Evolutionary conservation across 2,113 vertebrate genomes (phyloP).

Genomic region (Erpornis zantholeuca): DNA sequence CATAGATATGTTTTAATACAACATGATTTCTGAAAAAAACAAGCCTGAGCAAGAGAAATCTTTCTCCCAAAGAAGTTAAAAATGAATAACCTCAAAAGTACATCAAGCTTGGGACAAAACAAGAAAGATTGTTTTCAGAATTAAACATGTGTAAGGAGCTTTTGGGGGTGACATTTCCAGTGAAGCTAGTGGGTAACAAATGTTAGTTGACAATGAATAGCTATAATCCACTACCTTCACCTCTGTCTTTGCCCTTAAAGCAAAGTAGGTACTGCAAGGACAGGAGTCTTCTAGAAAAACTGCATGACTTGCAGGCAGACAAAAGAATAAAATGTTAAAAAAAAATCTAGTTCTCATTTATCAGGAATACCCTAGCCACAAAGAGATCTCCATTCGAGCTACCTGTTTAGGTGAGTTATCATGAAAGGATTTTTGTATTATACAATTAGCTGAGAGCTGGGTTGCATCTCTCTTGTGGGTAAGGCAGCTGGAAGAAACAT

Average conservation of each 20-base stretch:
- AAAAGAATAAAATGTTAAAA: not conserved
- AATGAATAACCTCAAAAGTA: not conserved
- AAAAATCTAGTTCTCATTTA: not conserved
- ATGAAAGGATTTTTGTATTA: not conserved
- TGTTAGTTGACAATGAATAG: not conserved
- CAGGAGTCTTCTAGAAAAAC: not conserved
- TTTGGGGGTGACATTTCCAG: not conserved
- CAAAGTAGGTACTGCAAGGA: not conserved
- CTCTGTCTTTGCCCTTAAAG: not conserved
- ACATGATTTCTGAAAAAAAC: not conserved
- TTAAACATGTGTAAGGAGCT: not conserved
- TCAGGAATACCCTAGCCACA: not conserved
- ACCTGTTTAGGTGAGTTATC: not conserved
- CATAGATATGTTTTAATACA: not conserved
- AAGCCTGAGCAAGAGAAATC: not conserved
- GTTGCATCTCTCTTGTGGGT: not conserved
- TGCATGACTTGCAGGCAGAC: rapidly evolving
- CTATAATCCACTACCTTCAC: not conserved
- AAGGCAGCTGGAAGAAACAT: not conserved
- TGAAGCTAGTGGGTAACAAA: not conserved
- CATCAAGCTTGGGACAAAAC: not conserved
- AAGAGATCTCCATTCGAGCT: not conserved
- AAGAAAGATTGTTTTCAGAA: not conserved
- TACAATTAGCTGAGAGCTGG: not conserved
- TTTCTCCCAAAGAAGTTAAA: not conserved